Conservation (phyloP, 1,140 invertebrate genomes). For the Drosophila kanapiae region DNA sequence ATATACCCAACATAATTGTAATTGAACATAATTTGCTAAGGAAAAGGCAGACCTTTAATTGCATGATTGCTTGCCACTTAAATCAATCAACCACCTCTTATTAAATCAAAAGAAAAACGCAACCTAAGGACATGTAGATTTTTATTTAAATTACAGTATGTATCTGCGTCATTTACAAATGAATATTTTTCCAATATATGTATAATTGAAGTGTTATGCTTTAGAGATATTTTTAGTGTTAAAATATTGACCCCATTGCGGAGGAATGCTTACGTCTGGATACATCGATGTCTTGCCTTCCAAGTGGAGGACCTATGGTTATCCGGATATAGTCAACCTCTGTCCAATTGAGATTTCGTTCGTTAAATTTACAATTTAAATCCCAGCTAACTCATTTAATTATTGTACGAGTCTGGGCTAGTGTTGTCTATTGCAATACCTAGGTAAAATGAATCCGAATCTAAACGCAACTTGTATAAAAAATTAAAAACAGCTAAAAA, state of each 20-base stretch:
- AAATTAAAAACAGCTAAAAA: background rate
- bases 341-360: constrained; percentile 37
- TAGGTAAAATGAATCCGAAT: background rate
- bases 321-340: background rate
- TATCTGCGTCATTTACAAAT: constrained; percentile 41
- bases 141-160: constrained; percentile 30
- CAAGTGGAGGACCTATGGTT: no score
- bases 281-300: background rate
- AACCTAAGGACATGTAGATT: constrained; percentile 20
- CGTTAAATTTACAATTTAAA: constrained; percentile 8
- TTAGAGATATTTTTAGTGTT: constrained; percentile 17
- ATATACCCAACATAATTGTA: background rate
- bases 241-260: constrained; percentile 3
- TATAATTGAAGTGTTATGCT: constrained; percentile 1
- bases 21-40: background rate
- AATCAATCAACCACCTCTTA: background rate
- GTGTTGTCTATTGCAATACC: background rate
- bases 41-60: background rate
- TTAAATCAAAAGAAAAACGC: background rate
- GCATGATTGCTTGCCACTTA: background rate
- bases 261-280: constrained; percentile 2
- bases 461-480: constrained; percentile 1
- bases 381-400: constrained; percentile 1
- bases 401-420: constrained; percentile 1
- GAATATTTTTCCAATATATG: constrained; percentile 20